Percentiles rank a stretch among this genome's conserved stretches.
Evolutionary conservation across 1,140 invertebrate genomes (phyloP).

Genomic region (Kradibia gibbosae): DNA sequence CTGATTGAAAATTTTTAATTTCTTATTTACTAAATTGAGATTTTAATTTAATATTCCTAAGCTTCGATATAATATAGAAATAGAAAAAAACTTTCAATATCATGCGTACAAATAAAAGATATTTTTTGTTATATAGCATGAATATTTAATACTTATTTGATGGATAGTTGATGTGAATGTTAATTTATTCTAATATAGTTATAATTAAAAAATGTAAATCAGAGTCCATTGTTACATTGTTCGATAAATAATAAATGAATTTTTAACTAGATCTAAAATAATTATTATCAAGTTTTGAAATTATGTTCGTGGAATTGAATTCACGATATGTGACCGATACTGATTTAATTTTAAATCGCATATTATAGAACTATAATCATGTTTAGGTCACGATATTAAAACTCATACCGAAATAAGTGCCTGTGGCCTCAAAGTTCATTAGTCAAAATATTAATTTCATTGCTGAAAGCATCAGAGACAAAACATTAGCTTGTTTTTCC

Average conservation of each 20-base stretch:
- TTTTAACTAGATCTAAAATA: background rate
- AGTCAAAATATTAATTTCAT: background rate
- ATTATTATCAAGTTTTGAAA: background rate
- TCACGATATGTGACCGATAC: background rate
- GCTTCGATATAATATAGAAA: no score
- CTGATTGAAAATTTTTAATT: no score
- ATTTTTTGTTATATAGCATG: no score
- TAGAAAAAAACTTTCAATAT: no score
- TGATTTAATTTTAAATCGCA: background rate
- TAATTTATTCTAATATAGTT: no score
- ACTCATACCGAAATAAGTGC: conserved; percentile 1
- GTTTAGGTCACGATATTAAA: conserved; percentile 2
- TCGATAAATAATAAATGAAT: conserved; percentile 16
- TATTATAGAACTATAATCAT: background rate
- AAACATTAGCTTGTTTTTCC: background rate
- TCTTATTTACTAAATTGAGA: no score
- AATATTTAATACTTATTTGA: no score
- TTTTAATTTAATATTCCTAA: no score
- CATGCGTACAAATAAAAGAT: no score
- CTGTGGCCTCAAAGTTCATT: background rate
- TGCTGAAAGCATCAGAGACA: background rate
- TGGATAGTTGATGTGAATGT: no score
- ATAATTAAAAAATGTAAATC: no score
- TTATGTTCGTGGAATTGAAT: background rate
- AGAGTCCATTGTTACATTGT: no score